phyloP scores from a whole-genome alignment of 2,113 vertebrate genomes.

The Entosphenus tridentatus region DNA sequence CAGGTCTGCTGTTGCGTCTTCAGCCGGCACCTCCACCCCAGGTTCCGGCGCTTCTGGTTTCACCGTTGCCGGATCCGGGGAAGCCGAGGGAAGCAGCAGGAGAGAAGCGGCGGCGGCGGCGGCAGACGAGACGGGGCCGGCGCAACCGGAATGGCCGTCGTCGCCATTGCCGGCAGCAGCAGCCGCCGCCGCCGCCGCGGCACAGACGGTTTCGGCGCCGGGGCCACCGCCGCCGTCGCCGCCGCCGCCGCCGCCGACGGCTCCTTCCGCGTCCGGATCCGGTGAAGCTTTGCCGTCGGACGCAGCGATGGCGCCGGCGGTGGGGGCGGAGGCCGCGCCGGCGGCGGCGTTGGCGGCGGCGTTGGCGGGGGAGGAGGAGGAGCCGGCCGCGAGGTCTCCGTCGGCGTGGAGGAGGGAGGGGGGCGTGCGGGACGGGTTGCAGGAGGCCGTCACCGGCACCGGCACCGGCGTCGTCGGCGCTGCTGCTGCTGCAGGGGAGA shows the following conservation, averaged over 20 bases:
- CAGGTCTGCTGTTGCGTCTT: constrained; percentile 24
- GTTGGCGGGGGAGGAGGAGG: too few relatives aligned
- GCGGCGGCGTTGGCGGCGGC: too few relatives aligned
- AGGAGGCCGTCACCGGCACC: too few relatives aligned
- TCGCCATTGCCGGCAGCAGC: not conserved
- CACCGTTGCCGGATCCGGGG: constrained; percentile 34
- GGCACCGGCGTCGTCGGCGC: too few relatives aligned
- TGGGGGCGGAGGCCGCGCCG: too few relatives aligned
- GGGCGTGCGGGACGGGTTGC: too few relatives aligned
- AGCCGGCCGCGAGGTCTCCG: too few relatives aligned
- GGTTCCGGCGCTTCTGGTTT: constrained; percentile 50
- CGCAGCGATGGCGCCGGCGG: too few relatives aligned
- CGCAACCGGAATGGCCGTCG: constrained; percentile 46
- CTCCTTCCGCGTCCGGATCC: not conserved
- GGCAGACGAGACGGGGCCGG: constrained; percentile 31
- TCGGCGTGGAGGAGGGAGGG: too few relatives aligned
- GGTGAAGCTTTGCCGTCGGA: too few relatives aligned
- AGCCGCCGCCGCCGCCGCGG: constrained; percentile 8
- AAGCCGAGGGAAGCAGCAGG: constrained; percentile 29
- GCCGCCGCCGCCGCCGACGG: not conserved
- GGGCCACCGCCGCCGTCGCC: constrained; percentile 6
- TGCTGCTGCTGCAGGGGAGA: too few relatives aligned
- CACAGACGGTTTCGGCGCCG: too few relatives aligned
- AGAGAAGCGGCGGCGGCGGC: constrained; percentile 14
- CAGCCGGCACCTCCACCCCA: constrained; percentile 37